Evolutionary conservation across 1,140 invertebrate genomes (phyloP), one percentile per base, ranked within the genome.

Genomic region (Pseudomyrmex pallidus): DNA sequence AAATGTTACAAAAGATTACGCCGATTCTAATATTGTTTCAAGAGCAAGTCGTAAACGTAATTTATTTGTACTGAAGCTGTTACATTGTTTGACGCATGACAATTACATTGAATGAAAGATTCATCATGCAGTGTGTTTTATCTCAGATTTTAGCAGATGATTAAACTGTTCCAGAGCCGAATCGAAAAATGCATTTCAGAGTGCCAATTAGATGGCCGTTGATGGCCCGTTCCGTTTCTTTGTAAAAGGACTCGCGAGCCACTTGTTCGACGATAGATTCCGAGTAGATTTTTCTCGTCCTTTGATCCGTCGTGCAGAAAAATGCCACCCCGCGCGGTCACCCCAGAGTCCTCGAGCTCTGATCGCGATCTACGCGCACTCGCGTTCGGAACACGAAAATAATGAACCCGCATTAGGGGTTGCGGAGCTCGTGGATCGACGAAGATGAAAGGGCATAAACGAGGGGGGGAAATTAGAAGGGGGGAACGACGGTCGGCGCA

Each of bases 331-430:
- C 62, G 57, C 76, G 82, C 86, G 84, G 82, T 87, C 84, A 87
- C 84, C 78, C 83, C 50, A 82, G 80, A 88, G 82, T 84, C 85
- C 87, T 91, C 89, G 88, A 87, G 89, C 73, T 87, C 82, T 77
- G 77, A 88, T 87, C 87, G 86, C 78, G 83, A 90, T 92, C 91
- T 90, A 70, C 67, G 52, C 82, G 88, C 35, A 35, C 82, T 80
- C 87, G 89, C 88, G 89, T 91, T 84, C 87, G 87, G 87, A 90
- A 90, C 90, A 88, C 84, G 89, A 91, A 89, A 91, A 93, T 92
- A 93, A 93, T 93, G 91, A 92, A 92, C 92, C 92, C 91, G 91
- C 91, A 92, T 92, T 92, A 84, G 78, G 87, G 87, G 87, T 74
- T 74, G 86, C 83, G 57, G 57, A 80, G 67, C 86, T 88, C 77